Evolutionary conservation across 2,797 vertebrate species (phyloP).

Genomic region (Anabacerthia variegaticeps): DNA sequence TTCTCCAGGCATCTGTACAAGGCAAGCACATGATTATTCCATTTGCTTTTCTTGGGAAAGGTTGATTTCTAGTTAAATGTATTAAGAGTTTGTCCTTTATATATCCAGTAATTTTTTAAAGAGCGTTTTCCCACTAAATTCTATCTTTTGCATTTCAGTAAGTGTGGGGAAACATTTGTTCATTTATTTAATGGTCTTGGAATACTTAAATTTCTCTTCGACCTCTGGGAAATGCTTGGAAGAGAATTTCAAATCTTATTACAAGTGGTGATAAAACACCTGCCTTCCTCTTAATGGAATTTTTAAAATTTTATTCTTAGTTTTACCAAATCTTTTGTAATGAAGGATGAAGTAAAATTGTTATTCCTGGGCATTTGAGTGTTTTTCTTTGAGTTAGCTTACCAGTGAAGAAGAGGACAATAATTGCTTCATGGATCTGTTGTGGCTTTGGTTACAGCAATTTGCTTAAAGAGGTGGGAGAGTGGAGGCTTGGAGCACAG

Average conservation of each 20-base stretch:
- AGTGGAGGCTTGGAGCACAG: neutral
- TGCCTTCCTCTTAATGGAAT: neutral
- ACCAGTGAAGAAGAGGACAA: neutral
- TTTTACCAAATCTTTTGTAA: neutral
- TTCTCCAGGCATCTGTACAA: neutral
- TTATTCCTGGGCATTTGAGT: neutral
- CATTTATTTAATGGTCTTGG: neutral
- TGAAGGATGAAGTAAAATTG: neutral
- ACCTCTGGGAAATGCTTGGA: neutral
- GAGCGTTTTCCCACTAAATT: accelerated
- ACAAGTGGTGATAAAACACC: neutral
- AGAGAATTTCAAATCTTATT: neutral
- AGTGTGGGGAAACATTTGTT: neutral
- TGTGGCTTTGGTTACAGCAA: neutral
- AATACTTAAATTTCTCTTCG: neutral
- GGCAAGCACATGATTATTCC: neutral
- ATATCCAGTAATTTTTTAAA: neutral
- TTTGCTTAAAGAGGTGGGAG: neutral
- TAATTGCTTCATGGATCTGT: neutral
- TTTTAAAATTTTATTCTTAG: neutral
- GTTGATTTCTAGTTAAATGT: neutral
- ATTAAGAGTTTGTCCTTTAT: neutral
- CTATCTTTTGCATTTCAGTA: neutral
- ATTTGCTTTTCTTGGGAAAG: neutral
- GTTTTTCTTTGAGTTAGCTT: neutral